Conservation (phyloP, 2,888 invertebrate species). For the Corbicula japonica region DNA sequence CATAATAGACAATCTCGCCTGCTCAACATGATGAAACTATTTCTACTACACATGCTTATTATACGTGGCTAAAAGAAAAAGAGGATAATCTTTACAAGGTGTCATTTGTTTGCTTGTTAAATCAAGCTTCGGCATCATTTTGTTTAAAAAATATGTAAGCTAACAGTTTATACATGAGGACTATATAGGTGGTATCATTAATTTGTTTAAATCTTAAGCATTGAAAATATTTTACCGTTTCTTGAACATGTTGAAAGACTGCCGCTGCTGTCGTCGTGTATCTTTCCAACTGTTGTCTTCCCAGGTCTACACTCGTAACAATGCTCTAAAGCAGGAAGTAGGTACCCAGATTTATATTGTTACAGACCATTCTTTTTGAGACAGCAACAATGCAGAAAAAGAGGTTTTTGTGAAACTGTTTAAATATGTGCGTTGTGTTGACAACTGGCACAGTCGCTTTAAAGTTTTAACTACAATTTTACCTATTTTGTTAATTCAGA, state of each 20-base stretch:
- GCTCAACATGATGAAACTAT: no score
- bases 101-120: no score
- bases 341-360: background rate
- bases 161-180: background rate
- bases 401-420: no score
- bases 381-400: no score
- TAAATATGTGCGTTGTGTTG: no score
- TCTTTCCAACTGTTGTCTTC: background rate
- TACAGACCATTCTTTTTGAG: no score
- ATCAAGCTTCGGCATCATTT: no score
- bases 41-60: no score
- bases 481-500: background rate
- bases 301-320: conserved; percentile 13
- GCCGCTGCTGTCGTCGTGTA: background rate
- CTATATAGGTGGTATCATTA: background rate
- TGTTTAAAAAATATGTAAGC: background rate
- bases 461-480: background rate
- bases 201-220: background rate
- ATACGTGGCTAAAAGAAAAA: no score
- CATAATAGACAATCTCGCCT: no score
- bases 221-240: background rate
- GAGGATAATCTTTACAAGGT: no score
- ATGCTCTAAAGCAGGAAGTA: conserved; percentile 17
- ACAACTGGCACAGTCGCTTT: no score
- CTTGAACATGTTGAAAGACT: conserved; percentile 11